A percentile compares a stretch with the other conserved stretches of the same genome.
phyloP scores from a whole-genome alignment of 2,888 invertebrate species.

The Lucinisca nassula region DNA sequence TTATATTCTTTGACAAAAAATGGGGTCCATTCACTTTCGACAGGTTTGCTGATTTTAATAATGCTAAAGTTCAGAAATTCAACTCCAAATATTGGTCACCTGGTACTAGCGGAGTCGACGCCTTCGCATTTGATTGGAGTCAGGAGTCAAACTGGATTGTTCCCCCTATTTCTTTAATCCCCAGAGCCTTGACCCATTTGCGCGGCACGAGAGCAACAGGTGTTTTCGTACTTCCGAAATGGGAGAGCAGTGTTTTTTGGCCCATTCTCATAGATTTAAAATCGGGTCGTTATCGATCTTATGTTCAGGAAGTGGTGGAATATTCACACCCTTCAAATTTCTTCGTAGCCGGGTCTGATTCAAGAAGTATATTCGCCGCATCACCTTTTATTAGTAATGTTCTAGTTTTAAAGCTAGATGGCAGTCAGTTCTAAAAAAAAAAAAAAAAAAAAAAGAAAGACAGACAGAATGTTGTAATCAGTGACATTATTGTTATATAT shows the following conservation, averaged over 20 bases:
- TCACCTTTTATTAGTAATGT: background rate
- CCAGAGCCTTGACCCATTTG: background rate
- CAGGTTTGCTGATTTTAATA: constrained; percentile 12
- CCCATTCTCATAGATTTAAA: background rate
- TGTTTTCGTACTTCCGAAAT: background rate
- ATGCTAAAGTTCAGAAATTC: background rate
- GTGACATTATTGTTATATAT: too few species aligned
- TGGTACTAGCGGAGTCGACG: background rate
- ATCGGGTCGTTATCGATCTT: background rate
- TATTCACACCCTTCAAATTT: background rate
- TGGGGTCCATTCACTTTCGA: constrained; percentile 14
- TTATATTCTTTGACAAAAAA: constrained; percentile 2
- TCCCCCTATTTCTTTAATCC: background rate
- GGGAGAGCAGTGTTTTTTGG: background rate
- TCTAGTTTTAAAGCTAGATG: background rate
- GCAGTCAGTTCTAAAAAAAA: background rate
- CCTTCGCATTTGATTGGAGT: constrained; percentile 7
- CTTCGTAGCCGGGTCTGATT: background rate
- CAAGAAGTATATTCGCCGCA: background rate
- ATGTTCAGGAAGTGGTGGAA: background rate
- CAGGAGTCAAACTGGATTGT: background rate
- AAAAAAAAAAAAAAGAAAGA: too few species aligned
- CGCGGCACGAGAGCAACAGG: background rate
- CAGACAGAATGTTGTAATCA: too few species aligned
- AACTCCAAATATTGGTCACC: constrained; percentile 19